Base-by-base conservation (phyloP, 2,888 invertebrate species). In the Trachelus stipa region DNA sequence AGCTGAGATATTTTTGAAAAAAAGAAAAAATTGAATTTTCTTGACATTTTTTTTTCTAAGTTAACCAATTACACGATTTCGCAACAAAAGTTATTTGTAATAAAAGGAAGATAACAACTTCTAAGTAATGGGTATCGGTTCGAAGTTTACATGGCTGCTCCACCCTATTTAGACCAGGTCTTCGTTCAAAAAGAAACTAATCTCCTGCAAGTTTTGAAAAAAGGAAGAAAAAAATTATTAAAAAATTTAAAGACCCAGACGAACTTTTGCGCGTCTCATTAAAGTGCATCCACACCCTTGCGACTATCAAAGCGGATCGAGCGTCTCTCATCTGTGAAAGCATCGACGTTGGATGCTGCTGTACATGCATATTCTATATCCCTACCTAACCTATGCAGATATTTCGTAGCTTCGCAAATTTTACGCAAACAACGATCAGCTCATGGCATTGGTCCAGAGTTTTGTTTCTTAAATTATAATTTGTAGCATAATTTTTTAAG, bases 401-500 rank as follows among this genome's bases (percentile, higher is more conserved):
- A 56, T 23, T 23, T 56, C 40, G 23, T 56, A 23, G 9, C 23
- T 56, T 56, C 6, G 9, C 23, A 31, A 33, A 30, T 71, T 71
- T 12, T 6, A 33, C 30, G 30, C 23, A 71, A 30, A 30, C 33
- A 71, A 23, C 33, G 30, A 71, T n/a, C 15, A 11, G 71, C 33
- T 71, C 30, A 2, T 12, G 71, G 31, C 12, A 71, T 3, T 12
- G 30, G 30, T 33, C 30, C 31, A 71, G 15, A 71, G 30, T 71
- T 71, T 33, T 12, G 12, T 35, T 12, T 12, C 4, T 12, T 12
- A 69, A 31, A 31, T 9, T 3, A 12, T 23, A 33, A 30, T 71
- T 31, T 31, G 23, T 15, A 33, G 31, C 79, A 82, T 81, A 85
- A 86, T 87, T 86, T 83, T 87, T 83, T 68, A 81, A 83, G 79